These are phyloP conservation scores for Cepphus grylle DNA, from an alignment of 2,113 vertebrate genomes.

Conservation along the genomic window DNA sequence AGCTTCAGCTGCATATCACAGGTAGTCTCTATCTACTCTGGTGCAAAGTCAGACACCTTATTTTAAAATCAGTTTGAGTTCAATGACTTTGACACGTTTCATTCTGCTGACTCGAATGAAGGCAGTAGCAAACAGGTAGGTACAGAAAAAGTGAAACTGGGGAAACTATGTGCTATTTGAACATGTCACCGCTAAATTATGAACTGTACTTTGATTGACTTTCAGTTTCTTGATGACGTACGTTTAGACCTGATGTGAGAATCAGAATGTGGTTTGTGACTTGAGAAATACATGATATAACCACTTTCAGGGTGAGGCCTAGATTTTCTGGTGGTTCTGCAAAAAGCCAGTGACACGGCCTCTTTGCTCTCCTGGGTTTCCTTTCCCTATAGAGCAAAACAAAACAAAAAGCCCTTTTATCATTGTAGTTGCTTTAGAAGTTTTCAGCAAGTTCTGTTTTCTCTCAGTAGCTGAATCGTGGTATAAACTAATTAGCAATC, in stretches of 20 bases:
- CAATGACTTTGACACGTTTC: background rate
- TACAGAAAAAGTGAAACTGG: background rate
- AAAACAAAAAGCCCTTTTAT: background rate
- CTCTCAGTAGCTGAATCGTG: background rate
- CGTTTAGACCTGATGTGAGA: background rate
- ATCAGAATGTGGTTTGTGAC: background rate
- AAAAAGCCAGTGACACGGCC: background rate
- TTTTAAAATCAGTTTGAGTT: background rate
- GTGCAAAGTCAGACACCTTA: background rate
- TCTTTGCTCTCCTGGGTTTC: background rate
- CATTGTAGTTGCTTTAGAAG: background rate
- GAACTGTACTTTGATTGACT: background rate
- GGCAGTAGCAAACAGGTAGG: conserved; percentile 4
- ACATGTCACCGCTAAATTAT: background rate
- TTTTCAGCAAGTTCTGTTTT: conserved; percentile 4
- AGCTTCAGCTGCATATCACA: background rate
- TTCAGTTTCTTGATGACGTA: background rate
- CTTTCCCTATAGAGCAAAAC: background rate
- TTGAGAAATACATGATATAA: background rate
- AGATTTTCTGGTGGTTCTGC: conserved; percentile 17
- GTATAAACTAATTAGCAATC: background rate
- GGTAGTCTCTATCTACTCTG: background rate
- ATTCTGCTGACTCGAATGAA: background rate
- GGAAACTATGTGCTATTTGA: background rate
- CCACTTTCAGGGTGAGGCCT: background rate